phyloP scores from a whole-genome alignment of 2,113 vertebrate species.

The Myiagra hebetior region DNA sequence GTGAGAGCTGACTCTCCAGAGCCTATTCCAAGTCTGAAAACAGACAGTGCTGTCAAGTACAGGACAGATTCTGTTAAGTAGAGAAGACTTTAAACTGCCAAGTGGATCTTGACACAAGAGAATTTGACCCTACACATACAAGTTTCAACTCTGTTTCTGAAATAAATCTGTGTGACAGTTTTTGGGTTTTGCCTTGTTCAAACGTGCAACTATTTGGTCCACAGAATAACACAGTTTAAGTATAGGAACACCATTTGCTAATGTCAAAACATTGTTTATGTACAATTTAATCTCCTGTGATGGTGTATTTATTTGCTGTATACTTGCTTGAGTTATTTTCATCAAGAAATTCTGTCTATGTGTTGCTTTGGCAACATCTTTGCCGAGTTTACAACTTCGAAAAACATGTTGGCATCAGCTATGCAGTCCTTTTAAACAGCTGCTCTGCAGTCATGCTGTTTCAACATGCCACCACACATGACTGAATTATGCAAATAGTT shows the following conservation, averaged over 20 bases:
- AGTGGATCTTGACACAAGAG: slow-evolving; percentile 6
- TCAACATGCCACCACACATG: slow-evolving; percentile 84
- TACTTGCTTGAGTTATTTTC: slow-evolving; percentile 84
- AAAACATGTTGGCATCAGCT: slow-evolving; percentile 88
- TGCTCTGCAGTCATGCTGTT: slow-evolving; percentile 86
- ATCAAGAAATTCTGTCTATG: slow-evolving; percentile 88
- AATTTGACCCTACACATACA: slow-evolving; percentile 21
- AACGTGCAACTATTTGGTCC: neutral
- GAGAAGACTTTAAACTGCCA: neutral
- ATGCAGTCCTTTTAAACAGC: slow-evolving; percentile 85
- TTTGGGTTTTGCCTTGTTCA: neutral
- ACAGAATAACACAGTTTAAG: slow-evolving; percentile 1
- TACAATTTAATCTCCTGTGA: slow-evolving; percentile 43
- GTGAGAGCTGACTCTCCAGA: neutral
- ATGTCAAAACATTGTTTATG: slow-evolving; percentile 39
- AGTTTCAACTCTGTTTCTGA: slow-evolving; percentile 16
- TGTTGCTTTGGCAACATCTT: slow-evolving; percentile 82
- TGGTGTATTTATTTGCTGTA: slow-evolving; percentile 66
- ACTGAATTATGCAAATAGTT: slow-evolving; percentile 86
- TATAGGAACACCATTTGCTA: slow-evolving; percentile 45
- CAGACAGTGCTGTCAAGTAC: slow-evolving; percentile 2
- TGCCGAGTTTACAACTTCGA: slow-evolving; percentile 85
- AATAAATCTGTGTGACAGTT: slow-evolving; percentile 17
- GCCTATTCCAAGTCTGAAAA: slow-evolving; percentile 8
- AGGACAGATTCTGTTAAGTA: neutral